These are phyloP conservation scores for Strigamia maritima DNA, from an alignment of 2,888 invertebrate species.

Conservation along the genomic window DNA sequence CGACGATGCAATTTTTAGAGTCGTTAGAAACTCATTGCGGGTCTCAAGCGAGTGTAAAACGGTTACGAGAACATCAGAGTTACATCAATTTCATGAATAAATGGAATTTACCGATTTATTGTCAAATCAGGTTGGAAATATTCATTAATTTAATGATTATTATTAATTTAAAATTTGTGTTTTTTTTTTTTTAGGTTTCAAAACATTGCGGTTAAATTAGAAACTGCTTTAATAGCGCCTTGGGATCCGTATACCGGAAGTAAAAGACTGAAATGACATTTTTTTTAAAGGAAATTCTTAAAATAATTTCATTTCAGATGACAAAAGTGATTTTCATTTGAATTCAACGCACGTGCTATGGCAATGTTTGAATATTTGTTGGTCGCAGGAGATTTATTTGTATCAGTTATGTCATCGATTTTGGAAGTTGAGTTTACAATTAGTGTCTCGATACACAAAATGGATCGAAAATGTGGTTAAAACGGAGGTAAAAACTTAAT, in stretches of 20 bases:
- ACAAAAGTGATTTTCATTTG: slow-evolving; percentile 45
- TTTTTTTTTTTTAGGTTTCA: slow-evolving; percentile 65
- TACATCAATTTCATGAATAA: slow-evolving; percentile 76
- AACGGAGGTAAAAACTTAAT: not conserved
- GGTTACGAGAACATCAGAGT: slow-evolving; percentile 65
- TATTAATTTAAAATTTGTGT: not conserved
- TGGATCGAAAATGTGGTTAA: not conserved
- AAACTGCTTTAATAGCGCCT: slow-evolving; percentile 47
- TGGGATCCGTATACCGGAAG: not conserved
- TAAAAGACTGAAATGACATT: not conserved
- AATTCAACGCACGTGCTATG: slow-evolving; percentile 57
- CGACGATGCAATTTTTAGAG: slow-evolving; percentile 71
- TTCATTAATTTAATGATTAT: not conserved
- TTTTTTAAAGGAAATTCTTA: not conserved
- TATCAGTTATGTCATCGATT: slow-evolving; percentile 63
- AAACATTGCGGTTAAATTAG: slow-evolving; percentile 75
- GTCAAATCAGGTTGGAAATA: slow-evolving; percentile 67
- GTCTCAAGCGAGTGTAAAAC: slow-evolving; percentile 59
- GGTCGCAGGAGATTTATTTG: slow-evolving; percentile 76
- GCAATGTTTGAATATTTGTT: slow-evolving; percentile 63
- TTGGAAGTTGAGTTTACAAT: slow-evolving; percentile 82
- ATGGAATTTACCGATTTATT: slow-evolving; percentile 96
- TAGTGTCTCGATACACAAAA: slow-evolving; percentile 62
- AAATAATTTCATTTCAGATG: not conserved
- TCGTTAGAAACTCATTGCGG: slow-evolving; percentile 67